These are phyloP conservation scores for Leptinotarsa lineolata DNA, from an alignment of 1,140 invertebrate genomes.

Conservation along the genomic window DNA sequence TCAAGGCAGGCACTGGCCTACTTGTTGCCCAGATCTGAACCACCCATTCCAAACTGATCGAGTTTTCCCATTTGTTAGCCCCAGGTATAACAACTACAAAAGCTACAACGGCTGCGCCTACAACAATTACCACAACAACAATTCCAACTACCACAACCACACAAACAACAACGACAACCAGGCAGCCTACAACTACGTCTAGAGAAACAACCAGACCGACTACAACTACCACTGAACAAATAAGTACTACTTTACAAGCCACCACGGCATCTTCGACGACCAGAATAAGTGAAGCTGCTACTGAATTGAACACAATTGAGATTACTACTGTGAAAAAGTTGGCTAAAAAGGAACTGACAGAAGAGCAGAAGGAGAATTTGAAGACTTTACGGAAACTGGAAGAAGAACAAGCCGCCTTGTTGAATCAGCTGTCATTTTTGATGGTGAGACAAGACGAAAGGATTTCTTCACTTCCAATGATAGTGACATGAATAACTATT, in stretches of 20 bases:
- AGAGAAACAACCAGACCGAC: conserved; percentile 13
- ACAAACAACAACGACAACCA: conserved; percentile 35
- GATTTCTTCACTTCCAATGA: neutral
- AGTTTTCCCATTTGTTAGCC: conserved; percentile 19
- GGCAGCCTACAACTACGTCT: conserved; percentile 27
- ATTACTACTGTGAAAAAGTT: conserved; percentile 29
- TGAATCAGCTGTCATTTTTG: conserved; percentile 51
- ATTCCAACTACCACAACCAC: conserved; percentile 28
- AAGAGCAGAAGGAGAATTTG: conserved; percentile 52
- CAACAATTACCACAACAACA: conserved; percentile 33
- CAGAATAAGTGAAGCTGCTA: conserved; percentile 29
- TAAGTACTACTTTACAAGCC: conserved; percentile 21
- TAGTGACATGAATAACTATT: neutral
- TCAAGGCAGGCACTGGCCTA: too few species aligned
- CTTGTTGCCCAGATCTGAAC: too few species aligned
- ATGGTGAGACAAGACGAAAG: conserved; percentile 43
- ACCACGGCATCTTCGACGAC: conserved; percentile 24
- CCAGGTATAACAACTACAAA: conserved; percentile 10
- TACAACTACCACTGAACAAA: conserved; percentile 23
- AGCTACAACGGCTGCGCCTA: conserved; percentile 20
- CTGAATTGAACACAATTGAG: conserved; percentile 27
- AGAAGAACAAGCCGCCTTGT: conserved; percentile 51
- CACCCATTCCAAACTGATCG: neutral
- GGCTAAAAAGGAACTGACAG: conserved; percentile 42
- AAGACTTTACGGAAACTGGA: conserved; percentile 49